These are phyloP conservation scores for Ciconia nigra DNA, from an alignment of 2,797 vertebrate species.

Conservation along the genomic window DNA sequence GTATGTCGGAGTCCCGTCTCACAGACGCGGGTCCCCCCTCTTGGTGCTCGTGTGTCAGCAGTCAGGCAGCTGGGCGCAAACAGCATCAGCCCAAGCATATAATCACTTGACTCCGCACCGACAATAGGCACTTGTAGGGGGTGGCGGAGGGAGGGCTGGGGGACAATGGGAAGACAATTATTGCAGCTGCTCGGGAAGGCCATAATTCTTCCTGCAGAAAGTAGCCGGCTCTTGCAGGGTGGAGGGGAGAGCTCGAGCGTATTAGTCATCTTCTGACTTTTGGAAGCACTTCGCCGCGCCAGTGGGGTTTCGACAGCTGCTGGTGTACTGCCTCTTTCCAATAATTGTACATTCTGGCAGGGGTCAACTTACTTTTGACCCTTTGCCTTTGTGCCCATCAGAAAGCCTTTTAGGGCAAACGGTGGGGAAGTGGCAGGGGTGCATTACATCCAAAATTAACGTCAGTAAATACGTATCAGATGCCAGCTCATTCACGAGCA, in stretches of 20 bases:
- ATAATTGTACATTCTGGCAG: conserved; percentile 82
- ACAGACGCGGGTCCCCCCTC: conserved; percentile 69
- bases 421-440: conserved; percentile 75
- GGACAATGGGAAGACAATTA: conserved; percentile 83
- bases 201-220: conserved; percentile 74
- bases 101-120: conserved; percentile 77
- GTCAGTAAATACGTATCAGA: conserved; percentile 77
- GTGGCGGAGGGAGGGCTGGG: conserved; percentile 77
- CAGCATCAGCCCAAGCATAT: conserved; percentile 79
- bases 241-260: conserved; percentile 50
- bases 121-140: conserved; percentile 87
- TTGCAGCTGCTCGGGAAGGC: conserved; percentile 85
- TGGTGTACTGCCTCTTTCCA: conserved; percentile 67
- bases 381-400: conserved; percentile 68
- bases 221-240: conserved; percentile 58
- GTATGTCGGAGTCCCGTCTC: conserved; percentile 76
- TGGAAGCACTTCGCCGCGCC: conserved; percentile 62
- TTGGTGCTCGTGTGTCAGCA: conserved; percentile 77
- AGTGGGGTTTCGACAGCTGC: conserved; percentile 84
- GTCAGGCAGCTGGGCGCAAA: conserved; percentile 85
- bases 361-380: conserved; percentile 86
- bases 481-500: conserved; percentile 70
- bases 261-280: conserved; percentile 79
- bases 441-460: conserved; percentile 73
- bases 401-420: conserved; percentile 74